Conservation (phyloP, 23 tunicate species). For the Styela plicata region DNA sequence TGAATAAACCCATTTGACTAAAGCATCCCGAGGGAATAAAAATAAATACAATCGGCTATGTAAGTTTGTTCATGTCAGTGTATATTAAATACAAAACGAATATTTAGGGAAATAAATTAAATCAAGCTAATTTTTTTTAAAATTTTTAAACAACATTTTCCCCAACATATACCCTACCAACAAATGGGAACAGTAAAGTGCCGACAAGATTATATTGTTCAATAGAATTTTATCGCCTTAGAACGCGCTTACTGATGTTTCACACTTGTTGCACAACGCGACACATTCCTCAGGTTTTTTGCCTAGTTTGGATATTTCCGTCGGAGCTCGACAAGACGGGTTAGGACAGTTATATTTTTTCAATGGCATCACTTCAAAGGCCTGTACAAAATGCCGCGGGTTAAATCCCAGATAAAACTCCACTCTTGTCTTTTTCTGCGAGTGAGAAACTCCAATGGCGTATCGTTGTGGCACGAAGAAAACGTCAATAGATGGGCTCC, state of each 20-base stretch:
- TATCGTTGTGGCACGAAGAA: not conserved
- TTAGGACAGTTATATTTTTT: not conserved
- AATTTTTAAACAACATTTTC: no score
- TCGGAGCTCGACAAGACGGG: conserved; percentile 15
- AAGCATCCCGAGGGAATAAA: no score
- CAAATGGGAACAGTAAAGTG: no score
- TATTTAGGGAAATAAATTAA: no score
- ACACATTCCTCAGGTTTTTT: not conserved
- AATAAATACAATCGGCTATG: no score
- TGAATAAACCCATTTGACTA: no score
- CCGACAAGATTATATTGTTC: no score
- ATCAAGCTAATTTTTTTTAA: no score
- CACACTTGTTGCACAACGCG: conserved; percentile 19
- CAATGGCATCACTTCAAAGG: conserved; percentile 1
- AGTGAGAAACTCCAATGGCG: not conserved
- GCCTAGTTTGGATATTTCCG: conserved; percentile 24
- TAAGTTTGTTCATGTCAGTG: no score
- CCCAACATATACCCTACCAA: no score
- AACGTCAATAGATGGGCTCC: not conserved
- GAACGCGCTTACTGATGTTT: conserved; percentile 4
- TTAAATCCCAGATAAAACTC: conserved; percentile 25
- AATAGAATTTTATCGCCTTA: no score
- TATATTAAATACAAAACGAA: no score
- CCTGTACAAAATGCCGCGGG: conserved; percentile 20
- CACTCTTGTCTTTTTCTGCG: conserved; percentile 2